Conservation (phyloP, 1,140 invertebrate genomes). For the Apolygus lucorum region DNA sequence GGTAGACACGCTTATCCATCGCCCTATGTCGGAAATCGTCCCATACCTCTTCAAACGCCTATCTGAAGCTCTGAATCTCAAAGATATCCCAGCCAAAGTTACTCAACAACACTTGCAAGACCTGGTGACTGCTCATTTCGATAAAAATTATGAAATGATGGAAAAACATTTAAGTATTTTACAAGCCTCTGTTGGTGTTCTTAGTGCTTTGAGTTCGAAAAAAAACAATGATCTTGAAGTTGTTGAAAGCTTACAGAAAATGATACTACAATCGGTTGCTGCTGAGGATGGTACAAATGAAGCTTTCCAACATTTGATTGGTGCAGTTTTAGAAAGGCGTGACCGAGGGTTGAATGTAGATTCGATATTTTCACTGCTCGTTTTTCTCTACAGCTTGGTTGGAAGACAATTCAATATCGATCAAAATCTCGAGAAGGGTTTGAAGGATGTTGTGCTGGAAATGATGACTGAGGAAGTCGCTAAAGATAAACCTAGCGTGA, state of each 20-base stretch:
- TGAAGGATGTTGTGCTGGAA: not conserved
- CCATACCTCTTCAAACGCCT: not conserved
- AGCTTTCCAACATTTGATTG: slow-evolving; percentile 22
- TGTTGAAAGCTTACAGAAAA: slow-evolving; percentile 26
- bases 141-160: not conserved
- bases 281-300: slow-evolving; percentile 23
- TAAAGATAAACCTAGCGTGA: not conserved
- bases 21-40: not conserved
- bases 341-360: not conserved
- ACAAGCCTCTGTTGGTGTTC: slow-evolving; percentile 29
- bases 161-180: slow-evolving; percentile 1
- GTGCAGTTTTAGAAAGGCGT: not conserved
- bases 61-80: not conserved
- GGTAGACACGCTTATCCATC: slow-evolving; percentile 11
- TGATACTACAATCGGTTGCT: slow-evolving; percentile 26
- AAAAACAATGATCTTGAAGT: slow-evolving; percentile 19
- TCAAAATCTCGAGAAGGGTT: not conserved
- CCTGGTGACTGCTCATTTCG: not conserved
- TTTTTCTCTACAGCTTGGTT: slow-evolving; percentile 26
- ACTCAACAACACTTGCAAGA: not conserved
- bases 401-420: slow-evolving; percentile 18
- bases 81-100: not conserved
- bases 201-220: slow-evolving; percentile 24
- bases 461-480: not conserved
- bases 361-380: slow-evolving; percentile 12